These are phyloP conservation scores for Lepus timidus DNA, from an alignment of 2,113 vertebrate species.

Conservation along the genomic window DNA sequence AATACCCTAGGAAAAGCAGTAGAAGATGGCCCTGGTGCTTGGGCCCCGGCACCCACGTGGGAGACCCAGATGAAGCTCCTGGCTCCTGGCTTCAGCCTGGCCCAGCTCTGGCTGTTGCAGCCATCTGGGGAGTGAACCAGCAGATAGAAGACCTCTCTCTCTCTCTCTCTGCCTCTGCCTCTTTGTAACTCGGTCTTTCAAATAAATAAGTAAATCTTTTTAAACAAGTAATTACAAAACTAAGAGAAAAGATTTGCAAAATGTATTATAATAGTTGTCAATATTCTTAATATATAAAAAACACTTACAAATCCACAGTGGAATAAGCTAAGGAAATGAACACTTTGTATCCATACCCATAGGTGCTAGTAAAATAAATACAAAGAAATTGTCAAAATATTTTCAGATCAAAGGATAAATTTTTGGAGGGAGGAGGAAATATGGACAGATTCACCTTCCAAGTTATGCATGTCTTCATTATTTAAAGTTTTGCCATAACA, in stretches of 20 bases:
- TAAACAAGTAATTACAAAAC: neutral
- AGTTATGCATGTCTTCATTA: neutral
- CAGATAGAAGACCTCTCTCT: too few species aligned
- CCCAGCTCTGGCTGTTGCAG: too few species aligned
- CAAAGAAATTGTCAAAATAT: slow-evolving; percentile 18
- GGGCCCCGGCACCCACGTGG: too few species aligned
- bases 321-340: neutral
- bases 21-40: too few species aligned
- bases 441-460: slow-evolving; percentile 33
- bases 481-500: slow-evolving; percentile 33
- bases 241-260: slow-evolving; percentile 39
- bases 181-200: too few species aligned
- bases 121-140: too few species aligned
- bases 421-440: neutral
- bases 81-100: too few species aligned
- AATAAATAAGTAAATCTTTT: too few species aligned
- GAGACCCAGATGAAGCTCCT: too few species aligned
- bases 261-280: slow-evolving; percentile 1
- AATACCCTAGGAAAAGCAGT: too few species aligned
- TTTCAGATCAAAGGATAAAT: slow-evolving; percentile 42
- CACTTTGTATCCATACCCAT: neutral
- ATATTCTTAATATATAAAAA: neutral
- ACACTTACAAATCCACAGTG: neutral
- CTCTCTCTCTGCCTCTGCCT: too few species aligned
- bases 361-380: neutral